Base-by-base conservation (phyloP, 2,888 invertebrate species). In the Drosophila maculinotata region DNA sequence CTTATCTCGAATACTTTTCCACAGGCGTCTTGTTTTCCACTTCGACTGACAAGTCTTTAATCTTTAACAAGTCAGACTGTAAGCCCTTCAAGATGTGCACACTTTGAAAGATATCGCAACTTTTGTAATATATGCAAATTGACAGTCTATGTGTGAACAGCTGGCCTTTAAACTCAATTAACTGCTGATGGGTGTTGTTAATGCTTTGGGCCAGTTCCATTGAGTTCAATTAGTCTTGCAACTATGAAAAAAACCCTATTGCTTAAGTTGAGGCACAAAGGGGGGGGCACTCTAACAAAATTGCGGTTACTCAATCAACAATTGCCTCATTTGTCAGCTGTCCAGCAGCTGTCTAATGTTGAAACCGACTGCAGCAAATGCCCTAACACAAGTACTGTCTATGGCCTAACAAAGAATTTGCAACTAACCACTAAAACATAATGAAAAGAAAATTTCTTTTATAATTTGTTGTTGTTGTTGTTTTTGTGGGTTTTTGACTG, bases 241-340 rank as follows among this genome's bases (percentile, higher is more conserved):
- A n/a, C n/a, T n/a, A n/a, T 20, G 49, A 33, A 47, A 31, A 30
- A 12, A 42, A 26, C 23, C 30, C 17, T 23, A 51, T 76, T 70
- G 72, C 64, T 38, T 49, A 77, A 84, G 85, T 35, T 45, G 82
- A 38, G 41, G 54, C 51, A 69, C 48, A 65, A 48, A 58, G 73
- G 42, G 60, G 47, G 38, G 20, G 28, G 28, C 30, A 9, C 49
- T 68, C 57, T 45, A 39, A 45, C 42, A 53, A 64, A 64, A 62
- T 74, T 74, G 74, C 54, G 81, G 88, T 81, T 81, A 82, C 81
- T 69, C 76, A 79, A 81, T 73, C 68, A 26, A 52, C 76, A 85
- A 87, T 87, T 87, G 79, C 86, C 83, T 76, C 86, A 87, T 85
- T 86, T 82, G 86, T 82, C 82, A 81, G 76, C 63, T 68, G 72